A percentile compares a stretch with the other conserved stretches of the same genome.
Conservation (phyloP, 1,140 invertebrate genomes). For the Anthonomus grandis region DNA sequence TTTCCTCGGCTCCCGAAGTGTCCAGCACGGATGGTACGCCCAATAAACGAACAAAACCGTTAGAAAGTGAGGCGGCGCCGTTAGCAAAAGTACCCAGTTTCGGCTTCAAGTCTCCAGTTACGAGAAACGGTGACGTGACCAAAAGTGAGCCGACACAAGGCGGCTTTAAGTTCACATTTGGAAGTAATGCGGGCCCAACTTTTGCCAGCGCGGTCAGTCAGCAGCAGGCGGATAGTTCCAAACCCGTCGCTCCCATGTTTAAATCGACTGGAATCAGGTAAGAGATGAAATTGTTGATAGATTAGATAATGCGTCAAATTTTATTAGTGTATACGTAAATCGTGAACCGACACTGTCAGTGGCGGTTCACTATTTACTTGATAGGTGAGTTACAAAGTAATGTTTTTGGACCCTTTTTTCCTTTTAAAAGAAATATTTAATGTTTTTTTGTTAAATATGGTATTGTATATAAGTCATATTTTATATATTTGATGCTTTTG, state of each 20-base stretch:
- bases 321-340: too few species aligned
- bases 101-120: slow-evolving; percentile 4
- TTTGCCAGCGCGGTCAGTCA: background rate
- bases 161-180: slow-evolving; percentile 12
- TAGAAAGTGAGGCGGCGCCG: background rate
- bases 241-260: background rate
- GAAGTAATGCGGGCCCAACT: background rate
- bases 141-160: background rate
- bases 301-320: too few species aligned
- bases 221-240: slow-evolving; percentile 3
- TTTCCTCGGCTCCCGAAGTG: too few species aligned
- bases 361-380: too few species aligned
- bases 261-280: slow-evolving; percentile 8
- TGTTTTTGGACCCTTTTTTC: too few species aligned
- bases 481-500: too few species aligned
- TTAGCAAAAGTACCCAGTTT: slow-evolving; percentile 7
- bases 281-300: background rate
- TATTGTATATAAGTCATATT: too few species aligned
- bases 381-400: too few species aligned
- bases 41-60: slow-evolving; percentile 9
- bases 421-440: too few species aligned
- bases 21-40: too few species aligned
- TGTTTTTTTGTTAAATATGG: too few species aligned
- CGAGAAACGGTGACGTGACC: slow-evolving; percentile 4
- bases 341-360: too few species aligned